Evolutionary conservation across 1,140 invertebrate species (phyloP), one percentile per base, ranked within the genome.

Genomic region (Drosophila setifemur): DNA sequence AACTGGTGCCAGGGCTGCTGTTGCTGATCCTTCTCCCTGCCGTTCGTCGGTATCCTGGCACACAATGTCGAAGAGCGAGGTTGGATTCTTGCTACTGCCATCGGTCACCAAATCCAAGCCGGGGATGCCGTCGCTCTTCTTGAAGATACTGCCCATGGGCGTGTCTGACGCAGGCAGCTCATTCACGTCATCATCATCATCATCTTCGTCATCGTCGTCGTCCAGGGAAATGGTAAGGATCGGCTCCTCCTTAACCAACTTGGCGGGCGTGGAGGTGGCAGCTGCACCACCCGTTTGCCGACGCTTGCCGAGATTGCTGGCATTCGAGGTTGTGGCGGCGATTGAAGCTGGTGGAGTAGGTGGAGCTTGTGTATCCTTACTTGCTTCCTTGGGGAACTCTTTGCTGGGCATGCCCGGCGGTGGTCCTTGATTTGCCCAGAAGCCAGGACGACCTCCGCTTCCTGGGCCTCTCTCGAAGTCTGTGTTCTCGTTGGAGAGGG

Each of bases 21-120:
- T 28, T 0, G 9, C 6, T 21, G 4, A 4, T 9, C 8, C 19
- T 37, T 12, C 3, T 4, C 14, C 37, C 4, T 16, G 26, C 7
- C n/a, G n/a, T n/a, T n/a, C n/a, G n/a, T n/a, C n/a, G n/a, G 9
- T 35, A 67, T 33, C 11, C 44, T 82, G 68, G 21, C 19, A 19
- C 2, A 61, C 64, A 3, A 71, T 61, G 58, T 75, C 70, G 31
- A 89, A 87, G 8, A 85, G 53, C 4, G 82, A 75, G 0, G 75
- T 25, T n/a, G 81, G 53, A 18, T 77, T 72, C 14, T 78, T 85
- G 8, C 19, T n/a, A 25, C 7, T 6, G 4, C 25, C 12, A 16
- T 42, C 29, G 6, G 19, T 37, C 12, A 94, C 93, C 61, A 94
- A 91, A 91, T 94, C 94, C 33, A 94, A 91, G 6, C 94, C 94